Evolutionary conservation across 2,888 invertebrate species (phyloP), one percentile per base, ranked within the genome.

Genomic region (Tenthredo livida): DNA sequence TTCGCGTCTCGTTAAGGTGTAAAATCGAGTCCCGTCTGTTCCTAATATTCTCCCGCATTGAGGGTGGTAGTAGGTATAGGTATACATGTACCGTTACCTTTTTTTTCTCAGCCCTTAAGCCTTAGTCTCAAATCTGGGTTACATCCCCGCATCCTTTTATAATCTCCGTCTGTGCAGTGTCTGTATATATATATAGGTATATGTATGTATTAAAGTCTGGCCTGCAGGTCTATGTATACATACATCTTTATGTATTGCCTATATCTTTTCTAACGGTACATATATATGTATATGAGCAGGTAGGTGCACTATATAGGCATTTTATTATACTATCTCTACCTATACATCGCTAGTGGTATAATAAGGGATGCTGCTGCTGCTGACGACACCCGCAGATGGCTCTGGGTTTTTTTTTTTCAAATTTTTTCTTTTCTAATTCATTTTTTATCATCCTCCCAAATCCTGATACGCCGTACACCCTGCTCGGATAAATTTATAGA

Each of bases 61-160:
- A 86, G 84, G 73, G 33, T 73, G 83, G 83, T 65, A 6, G 12
- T 15, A 54, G 85, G 47, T 80, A 83, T 33, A 33, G 6, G 47
- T 86, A 70, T 77, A 78, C 72, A 78, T 84, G 77, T 54, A 72
- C 29, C 40, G 47, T 47, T 47, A 47, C 47, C 47, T 12, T 12
- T 47, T 12, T 12, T 47, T 47, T 47, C 25, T 25, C 72, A 40
- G 12, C 72, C 72, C 37, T 43, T 43, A 47, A 43, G 10, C 17
- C 43, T 37, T 33, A 37, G 83, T 84, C 75, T 72, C 73, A 87
- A 89, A 89, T 90, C 89, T 89, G 85, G 89, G 90, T 88, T 90
- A 67, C 33, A 33, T 67, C 21, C 33, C 33, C 29, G 25, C 25
- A 61, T 67, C 67, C 29, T 33, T 33, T 33, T 25, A 5, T 67